Base-by-base conservation (phyloP, 2,113 vertebrate species). In the Cyanistes caeruleus region DNA sequence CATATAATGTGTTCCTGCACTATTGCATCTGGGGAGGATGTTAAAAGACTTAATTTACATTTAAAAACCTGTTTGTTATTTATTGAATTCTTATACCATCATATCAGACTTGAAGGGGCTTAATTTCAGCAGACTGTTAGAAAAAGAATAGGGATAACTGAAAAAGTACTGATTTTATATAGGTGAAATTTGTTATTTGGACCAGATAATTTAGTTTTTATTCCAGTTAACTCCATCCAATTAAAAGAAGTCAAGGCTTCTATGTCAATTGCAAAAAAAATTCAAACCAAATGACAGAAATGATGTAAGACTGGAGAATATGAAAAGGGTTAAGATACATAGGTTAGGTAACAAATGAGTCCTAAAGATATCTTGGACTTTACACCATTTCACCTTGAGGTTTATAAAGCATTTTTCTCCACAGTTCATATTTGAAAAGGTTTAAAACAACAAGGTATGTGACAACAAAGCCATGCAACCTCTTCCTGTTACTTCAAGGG, bases 261-360 rank as follows among this genome's bases (percentile, higher is more conserved):
- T 0, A 2, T 20, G 7, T 9, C 31, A 30, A 82, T 10, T 53
- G 11, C 3, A 56, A 24, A 63, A 63, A 16, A 33, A 20, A 55
- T 17, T 67, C 39, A 67, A 8, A 35, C 0, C 5, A 68, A 68
- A 41, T 16, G 0, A 23, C 44, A 56, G 68, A 59, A 56, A 37
- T 25, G 5, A 28, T 0, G 0, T 11, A 51, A 64, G 6, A 39
- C 1, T 28, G 4, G 10, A 14, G 37, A 89, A 72, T 16, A 70
- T 4, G 6, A 39, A 69, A 62, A 37, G 20, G 43, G 3, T 73
- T 28, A n/a, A 1, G 5, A 59, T 46, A 51, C 2, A 10, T 35
- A 55, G 6, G 8, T 33, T 35, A 55, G 6, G 11, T 33, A 73
- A 48, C 31, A 83, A 51, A 9, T 37, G 13, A 83, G 13, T 43